A percentile compares a stretch with the other conserved stretches of the same genome.
phyloP scores from a whole-genome alignment of 1,140 invertebrate species.

The Diuraphis noxia region DNA sequence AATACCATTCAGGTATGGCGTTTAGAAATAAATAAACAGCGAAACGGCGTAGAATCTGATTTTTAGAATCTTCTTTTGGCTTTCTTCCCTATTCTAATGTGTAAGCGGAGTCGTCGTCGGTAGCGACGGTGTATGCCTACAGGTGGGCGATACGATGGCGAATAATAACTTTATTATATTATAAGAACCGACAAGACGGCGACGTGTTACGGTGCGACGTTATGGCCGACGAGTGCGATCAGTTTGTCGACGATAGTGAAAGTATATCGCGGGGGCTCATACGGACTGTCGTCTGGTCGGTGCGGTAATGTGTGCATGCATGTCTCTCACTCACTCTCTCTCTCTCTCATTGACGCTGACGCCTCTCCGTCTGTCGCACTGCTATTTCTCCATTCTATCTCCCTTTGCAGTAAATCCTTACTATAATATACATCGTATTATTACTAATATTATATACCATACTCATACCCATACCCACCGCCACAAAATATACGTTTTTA shows the following conservation, averaged over 20 bases:
- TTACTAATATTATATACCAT: not conserved
- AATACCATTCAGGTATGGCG: not conserved
- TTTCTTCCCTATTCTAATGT: not conserved
- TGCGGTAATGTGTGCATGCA: not conserved
- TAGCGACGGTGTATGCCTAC: not conserved
- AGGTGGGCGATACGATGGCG: not conserved
- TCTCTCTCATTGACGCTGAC: not conserved
- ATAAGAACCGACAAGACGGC: not conserved
- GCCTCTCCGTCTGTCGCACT: not conserved
- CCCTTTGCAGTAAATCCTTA: not conserved
- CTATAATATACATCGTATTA: not conserved
- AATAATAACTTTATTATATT: not conserved
- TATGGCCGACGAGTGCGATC: not conserved
- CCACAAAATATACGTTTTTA: not conserved
- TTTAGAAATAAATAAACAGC: not conserved
- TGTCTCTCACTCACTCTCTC: not conserved
- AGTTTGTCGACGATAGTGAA: slow-evolving; percentile 42
- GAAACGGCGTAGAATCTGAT: not conserved
- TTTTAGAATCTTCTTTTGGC: not conserved
- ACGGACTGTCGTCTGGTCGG: not conserved
- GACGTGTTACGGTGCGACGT: not conserved
- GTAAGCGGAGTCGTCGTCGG: not conserved
- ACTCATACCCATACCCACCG: not conserved
- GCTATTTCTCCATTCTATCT: not conserved
- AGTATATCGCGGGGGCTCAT: slow-evolving; percentile 41